Evolutionary conservation across 2,888 invertebrate genomes (phyloP).

Genomic region (Orchestes rusci): DNA sequence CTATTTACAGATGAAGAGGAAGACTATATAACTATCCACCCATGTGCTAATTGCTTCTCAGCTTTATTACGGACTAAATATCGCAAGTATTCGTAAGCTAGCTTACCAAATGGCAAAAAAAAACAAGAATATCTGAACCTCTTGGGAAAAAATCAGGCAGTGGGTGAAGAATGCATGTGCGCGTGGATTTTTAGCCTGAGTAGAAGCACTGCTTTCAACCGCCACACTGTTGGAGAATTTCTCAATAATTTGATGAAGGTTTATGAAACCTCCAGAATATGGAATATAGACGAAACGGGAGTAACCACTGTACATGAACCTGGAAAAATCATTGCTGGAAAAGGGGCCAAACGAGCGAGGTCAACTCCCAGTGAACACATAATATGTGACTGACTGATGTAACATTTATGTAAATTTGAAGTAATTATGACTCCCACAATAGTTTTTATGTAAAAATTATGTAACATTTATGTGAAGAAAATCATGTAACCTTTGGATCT

Average conservation of each 20-base stretch:
- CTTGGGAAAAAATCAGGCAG: constrained; percentile 9
- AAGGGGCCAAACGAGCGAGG: constrained; percentile 30
- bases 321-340: constrained; percentile 32
- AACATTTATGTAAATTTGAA: no score
- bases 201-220: constrained; percentile 31
- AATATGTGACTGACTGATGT: constrained; percentile 29
- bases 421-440: no score
- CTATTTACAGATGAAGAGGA: constrained; percentile 10
- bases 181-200: constrained; percentile 26
- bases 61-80: constrained; percentile 9
- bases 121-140: constrained; percentile 6
- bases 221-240: constrained; percentile 24
- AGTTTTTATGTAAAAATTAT: no score
- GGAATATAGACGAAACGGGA: no score
- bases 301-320: constrained; percentile 31
- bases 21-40: background rate
- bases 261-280: constrained; percentile 24
- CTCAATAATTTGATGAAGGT: constrained; percentile 21
- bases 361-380: constrained; percentile 26
- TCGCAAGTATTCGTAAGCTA: constrained; percentile 4
- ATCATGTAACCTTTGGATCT: no score
- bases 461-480: no score
- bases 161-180: constrained; percentile 18
- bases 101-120: constrained; percentile 11
- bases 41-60: constrained; percentile 4